phyloP scores from a whole-genome alignment of 2,113 vertebrate genomes.

The Mola mola region DNA sequence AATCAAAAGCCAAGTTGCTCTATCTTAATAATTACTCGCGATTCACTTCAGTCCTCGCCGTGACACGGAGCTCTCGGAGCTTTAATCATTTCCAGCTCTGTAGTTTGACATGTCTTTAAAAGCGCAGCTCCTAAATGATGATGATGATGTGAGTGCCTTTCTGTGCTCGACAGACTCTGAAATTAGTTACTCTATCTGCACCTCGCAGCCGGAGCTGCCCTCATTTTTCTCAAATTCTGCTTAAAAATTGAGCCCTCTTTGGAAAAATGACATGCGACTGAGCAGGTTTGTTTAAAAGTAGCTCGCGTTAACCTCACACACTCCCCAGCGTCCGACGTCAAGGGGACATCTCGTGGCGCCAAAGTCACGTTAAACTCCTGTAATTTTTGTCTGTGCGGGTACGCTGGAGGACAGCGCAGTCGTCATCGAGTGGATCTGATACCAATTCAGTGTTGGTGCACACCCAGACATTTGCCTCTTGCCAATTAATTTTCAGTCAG shows the following conservation, averaged over 20 bases:
- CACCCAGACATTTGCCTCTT: constrained; percentile 55
- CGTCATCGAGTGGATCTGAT: constrained; percentile 64
- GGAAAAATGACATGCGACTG: constrained; percentile 28
- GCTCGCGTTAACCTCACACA: constrained; percentile 59
- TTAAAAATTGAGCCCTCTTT: constrained; percentile 46
- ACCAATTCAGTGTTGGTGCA: constrained; percentile 48
- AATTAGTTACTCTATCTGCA: constrained; percentile 72
- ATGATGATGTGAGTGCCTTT: constrained; percentile 70
- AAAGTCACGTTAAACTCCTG: constrained; percentile 40
- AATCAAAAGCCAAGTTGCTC: constrained; percentile 45
- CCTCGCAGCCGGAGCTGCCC: constrained; percentile 38
- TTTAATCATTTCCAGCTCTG: constrained; percentile 75
- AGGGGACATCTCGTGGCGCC: constrained; percentile 29
- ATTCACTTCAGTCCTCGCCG: constrained; percentile 56
- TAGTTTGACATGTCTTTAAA: constrained; percentile 76
- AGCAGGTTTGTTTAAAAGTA: constrained; percentile 71
- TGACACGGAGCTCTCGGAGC: constrained; percentile 50
- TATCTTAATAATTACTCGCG: constrained; percentile 59
- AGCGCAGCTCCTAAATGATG: constrained; percentile 70
- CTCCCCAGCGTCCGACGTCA: too few relatives aligned
- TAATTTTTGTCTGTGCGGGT: constrained; percentile 54
- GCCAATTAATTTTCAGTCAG: constrained; percentile 41
- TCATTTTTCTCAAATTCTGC: constrained; percentile 45
- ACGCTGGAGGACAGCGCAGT: constrained; percentile 32
- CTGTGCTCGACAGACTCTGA: constrained; percentile 64